Evolutionary conservation across 2,113 vertebrate species (phyloP), one percentile per base, ranked within the genome.

Genomic region (Leptosomus discolor): DNA sequence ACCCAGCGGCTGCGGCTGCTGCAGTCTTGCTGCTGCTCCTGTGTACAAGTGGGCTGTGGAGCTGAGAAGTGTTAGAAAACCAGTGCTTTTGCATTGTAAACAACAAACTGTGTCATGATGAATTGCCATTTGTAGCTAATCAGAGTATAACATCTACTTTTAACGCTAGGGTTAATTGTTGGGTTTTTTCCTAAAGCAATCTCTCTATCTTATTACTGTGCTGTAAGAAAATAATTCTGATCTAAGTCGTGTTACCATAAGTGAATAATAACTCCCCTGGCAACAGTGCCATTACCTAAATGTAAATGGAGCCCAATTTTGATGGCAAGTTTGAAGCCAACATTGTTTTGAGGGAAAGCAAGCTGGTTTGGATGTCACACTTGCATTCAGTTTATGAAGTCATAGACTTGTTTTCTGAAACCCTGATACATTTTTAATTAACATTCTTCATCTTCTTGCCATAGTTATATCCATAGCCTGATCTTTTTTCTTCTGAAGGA

Each of bases 371-470:
- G 61, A 6, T 46, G 68, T 92, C 48, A 64, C 1, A 5, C 41
- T 65, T 92, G 23, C 29, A 24, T 94, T 87, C 51, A 46, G 73
- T 79, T 91, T 57, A 41, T 68, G 74, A 75, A 67, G 41, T 70
- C 57, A 61, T 39, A 68, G 30, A 39, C 24, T 70, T 16, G 46
- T 93, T 15, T 80, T 84, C 71, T 92, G 70, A 85, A 91, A 89
- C 91, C 48, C 39, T 92, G 80, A 90, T 75, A 57, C 13, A 29
- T n/a, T 80, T 88, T 90, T 84, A 88, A 90, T 92, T 86, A 67
- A 64, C 58, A 91, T 94, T 57, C 58, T 78, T 92, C 45, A 61
- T 90, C 65, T 39, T 88, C 54, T 71, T 90, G 84, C 56, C 57
- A 53, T 8, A 39, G 27, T 18, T 89, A 5, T 34, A 60, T 51